Base-by-base conservation (phyloP, 2,888 invertebrate species). In the Cheiracanthium punctorium region DNA sequence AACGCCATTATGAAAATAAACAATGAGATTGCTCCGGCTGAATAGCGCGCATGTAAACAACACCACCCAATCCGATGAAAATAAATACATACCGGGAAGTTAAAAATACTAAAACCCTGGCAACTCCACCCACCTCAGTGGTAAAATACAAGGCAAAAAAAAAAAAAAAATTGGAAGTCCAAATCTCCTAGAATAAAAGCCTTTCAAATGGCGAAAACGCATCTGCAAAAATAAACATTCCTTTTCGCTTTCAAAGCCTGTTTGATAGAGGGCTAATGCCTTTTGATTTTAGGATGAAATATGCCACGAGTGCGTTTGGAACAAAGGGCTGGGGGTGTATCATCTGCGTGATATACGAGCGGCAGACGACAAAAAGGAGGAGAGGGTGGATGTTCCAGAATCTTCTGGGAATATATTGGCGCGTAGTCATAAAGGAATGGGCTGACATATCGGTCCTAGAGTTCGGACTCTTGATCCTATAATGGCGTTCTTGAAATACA, bases 401-500 rank as follows among this genome's bases (percentile, higher is more conserved):
- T 79, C 84, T 85, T 74, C 77, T 20, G 84, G 84, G 84, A 85
- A 85, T 85, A 85, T 80, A 85, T 85, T 85, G 84, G 84, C 48
- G 74, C 73, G 73, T 52, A 85, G 84, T 85, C 84, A 85, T 85
- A 82, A 82, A 82, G 76, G 76, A 82, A 77, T 76, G 72, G 79
- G 73, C 84, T 79, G 79, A 85, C 84, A 80, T 84, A 84, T 84
- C 84, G 84, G 84, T 65, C 79, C 52, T 77, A 72, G 32, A 73
- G 71, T 65, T 73, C 79, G 79, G 79, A 79, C 84, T 85, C 79
- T 74, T 85, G 84, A 85, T 85, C 84, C 84, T 85, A 85, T 85
- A 85, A 85, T 85, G 84, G 84, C 77, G 79, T 80, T 85, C 79
- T 85, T 80, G 84, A 85, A 85, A 85, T 73, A 85, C 84, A 85